Base-by-base conservation (phyloP, 2,113 vertebrate species). In the Salvelinus namaycush region DNA sequence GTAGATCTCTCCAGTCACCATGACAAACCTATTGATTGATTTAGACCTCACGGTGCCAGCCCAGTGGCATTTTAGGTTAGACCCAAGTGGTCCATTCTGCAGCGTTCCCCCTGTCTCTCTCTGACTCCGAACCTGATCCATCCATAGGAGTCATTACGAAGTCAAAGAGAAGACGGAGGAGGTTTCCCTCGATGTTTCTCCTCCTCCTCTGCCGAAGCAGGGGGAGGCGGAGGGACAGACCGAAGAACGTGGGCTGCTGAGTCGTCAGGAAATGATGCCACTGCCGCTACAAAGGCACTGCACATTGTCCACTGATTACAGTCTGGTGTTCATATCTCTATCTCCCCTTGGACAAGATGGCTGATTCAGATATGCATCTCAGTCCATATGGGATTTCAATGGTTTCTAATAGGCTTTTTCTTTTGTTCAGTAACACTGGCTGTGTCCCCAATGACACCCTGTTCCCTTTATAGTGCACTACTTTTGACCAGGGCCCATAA, bases 21-120 rank as follows among this genome's bases (percentile, higher is more conserved):
- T 27, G 81, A 57, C 82, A 82, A 81, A 77, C 24, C 83, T 0
- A 69, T 34, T 34, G 73, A 39, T 34, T 34, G 74, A 48, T 67
- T 14, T 4, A 22, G 51, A 20, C 51, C 72, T 39, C 76, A 77
- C 1, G 86, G 80, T 90, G 92, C 92, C 91, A 84, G 39, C 39
- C 39, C 9, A 44, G 48, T 48, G 79, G 81, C 78, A 82, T 85
- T 87, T 88, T 73, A 79, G 57, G 57, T 80, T 75, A 59, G 54
- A 44, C 70, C 11, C 44, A 22, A 68, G 67, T 64, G 18, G 24
- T 31, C 39, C 72, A 57, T 72, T 39, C 76, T 64, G 54, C 67
- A 29, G 39, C 11, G 12, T 68, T 24, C 12, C 2, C n/a, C 13
- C 14, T 5, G 57, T 48, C 68, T 12, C 68, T 12, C 22, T 66